phyloP scores from a whole-genome alignment of 2,113 vertebrate genomes.

The Mus spicilegus region DNA sequence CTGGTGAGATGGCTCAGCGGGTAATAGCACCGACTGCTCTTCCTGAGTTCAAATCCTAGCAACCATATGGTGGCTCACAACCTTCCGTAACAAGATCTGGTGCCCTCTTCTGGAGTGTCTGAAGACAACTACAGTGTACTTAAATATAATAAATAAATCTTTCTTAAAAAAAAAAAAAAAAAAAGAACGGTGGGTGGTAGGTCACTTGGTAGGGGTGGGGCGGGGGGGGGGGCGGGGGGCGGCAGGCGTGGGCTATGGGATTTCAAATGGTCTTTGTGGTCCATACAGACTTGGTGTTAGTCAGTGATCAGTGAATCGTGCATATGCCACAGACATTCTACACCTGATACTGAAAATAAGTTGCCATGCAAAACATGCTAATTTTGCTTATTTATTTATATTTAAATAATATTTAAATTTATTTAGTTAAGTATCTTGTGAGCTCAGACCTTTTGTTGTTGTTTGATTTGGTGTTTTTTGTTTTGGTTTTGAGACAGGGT shows the following conservation, averaged over 20 bases:
- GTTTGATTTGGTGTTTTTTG: neutral
- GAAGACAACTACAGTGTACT: too few relatives aligned
- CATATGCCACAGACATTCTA: neutral
- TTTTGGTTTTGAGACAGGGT: neutral
- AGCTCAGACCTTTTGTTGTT: neutral
- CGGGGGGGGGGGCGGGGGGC: neutral
- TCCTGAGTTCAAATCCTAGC: too few relatives aligned
- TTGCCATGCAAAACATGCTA: neutral
- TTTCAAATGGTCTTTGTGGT: neutral
- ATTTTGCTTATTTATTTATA: neutral
- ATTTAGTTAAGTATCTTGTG: neutral
- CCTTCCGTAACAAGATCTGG: too few relatives aligned
- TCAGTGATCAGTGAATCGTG: neutral
- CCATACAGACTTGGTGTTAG: neutral
- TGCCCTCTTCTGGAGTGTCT: too few relatives aligned
- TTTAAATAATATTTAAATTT: neutral
- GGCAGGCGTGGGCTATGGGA: neutral
- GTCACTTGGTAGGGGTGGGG: neutral
- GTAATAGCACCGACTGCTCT: too few relatives aligned
- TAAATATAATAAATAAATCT: too few relatives aligned
- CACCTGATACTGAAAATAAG: neutral
- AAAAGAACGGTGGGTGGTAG: too few relatives aligned
- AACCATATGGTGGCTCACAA: too few relatives aligned
- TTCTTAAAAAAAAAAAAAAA: too few relatives aligned
- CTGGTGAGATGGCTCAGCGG: too few relatives aligned